Percentiles rank a stretch among this genome's conserved stretches.
Evolutionary conservation across 2,113 vertebrate species (phyloP).

Genomic region (Pangasianodon hypophthalmus): DNA sequence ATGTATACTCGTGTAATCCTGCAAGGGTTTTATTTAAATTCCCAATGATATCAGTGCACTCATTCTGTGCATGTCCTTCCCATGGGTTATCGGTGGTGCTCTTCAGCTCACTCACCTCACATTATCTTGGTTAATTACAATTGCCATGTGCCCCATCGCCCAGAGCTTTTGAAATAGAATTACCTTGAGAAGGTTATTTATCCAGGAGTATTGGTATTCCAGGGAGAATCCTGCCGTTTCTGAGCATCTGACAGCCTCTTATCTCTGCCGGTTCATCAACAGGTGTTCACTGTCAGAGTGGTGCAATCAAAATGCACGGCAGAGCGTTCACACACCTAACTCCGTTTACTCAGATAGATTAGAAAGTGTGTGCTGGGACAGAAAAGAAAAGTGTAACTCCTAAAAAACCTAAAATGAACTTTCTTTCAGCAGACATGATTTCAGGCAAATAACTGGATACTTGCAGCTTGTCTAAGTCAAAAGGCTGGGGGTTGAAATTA

Average conservation of each 20-base stretch:
- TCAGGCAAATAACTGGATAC: not conserved
- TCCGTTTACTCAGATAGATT: conserved; percentile 63
- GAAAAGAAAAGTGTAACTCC: conserved; percentile 48
- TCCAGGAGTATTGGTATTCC: conserved; percentile 62
- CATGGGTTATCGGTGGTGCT: conserved; percentile 31
- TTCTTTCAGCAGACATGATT: not conserved
- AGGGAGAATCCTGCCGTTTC: conserved; percentile 36
- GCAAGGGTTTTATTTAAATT: conserved; percentile 20
- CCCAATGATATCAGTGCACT: conserved; percentile 38
- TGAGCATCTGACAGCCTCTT: conserved; percentile 64
- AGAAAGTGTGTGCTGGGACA: conserved; percentile 50
- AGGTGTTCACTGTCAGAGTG: conserved; percentile 67
- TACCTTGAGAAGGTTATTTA: conserved; percentile 58
- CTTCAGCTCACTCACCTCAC: conserved; percentile 60
- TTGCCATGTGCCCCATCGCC: conserved; percentile 42
- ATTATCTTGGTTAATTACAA: conserved; percentile 64
- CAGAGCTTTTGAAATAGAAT: conserved; percentile 57
- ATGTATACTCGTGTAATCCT: not conserved
- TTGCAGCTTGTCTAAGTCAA: not conserved
- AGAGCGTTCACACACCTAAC: conserved; percentile 48
- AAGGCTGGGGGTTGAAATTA: not conserved
- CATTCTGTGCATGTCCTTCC: conserved; percentile 26
- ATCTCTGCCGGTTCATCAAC: conserved; percentile 66
- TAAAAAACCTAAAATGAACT: not conserved
- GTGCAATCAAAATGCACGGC: conserved; percentile 63